Conservation (phyloP, 2,797 vertebrate species). For the Tokudaia muenninki region DNA sequence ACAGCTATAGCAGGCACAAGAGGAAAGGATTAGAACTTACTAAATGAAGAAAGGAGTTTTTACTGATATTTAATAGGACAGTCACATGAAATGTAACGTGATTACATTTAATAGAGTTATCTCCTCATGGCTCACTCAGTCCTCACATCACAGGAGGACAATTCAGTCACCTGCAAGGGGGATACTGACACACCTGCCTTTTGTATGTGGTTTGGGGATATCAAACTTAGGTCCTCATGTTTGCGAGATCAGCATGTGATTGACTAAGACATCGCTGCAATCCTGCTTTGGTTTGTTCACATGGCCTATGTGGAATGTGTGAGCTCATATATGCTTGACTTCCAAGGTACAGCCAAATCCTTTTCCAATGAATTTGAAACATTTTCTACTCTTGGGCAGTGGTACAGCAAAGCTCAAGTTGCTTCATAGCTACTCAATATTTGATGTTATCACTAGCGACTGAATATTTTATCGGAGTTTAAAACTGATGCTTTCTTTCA, state of each 20-base stretch:
- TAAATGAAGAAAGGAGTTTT: background rate
- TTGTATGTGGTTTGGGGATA: background rate
- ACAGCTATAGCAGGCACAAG: background rate
- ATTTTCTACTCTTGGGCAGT: background rate
- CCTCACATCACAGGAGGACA: background rate
- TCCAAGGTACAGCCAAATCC: background rate
- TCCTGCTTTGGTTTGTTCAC: background rate
- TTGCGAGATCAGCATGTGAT: background rate
- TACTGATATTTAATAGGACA: background rate
- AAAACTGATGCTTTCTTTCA: conserved; percentile 19
- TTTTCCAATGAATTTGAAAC: background rate
- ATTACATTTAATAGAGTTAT: background rate
- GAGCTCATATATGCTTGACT: background rate
- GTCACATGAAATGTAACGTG: background rate
- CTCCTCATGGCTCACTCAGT: background rate
- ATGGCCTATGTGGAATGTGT: background rate
- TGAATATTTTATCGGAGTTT: background rate
- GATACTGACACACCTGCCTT: background rate
- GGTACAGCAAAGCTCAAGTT: background rate
- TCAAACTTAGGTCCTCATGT: background rate
- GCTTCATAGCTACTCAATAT: background rate
- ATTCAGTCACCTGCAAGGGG: background rate
- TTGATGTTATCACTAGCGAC: background rate
- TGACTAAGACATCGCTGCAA: rapidly evolving
- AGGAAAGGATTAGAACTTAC: background rate